Evolutionary conservation across 2,888 invertebrate species (phyloP).

Genomic region (Yponomeuta plumbellus): DNA sequence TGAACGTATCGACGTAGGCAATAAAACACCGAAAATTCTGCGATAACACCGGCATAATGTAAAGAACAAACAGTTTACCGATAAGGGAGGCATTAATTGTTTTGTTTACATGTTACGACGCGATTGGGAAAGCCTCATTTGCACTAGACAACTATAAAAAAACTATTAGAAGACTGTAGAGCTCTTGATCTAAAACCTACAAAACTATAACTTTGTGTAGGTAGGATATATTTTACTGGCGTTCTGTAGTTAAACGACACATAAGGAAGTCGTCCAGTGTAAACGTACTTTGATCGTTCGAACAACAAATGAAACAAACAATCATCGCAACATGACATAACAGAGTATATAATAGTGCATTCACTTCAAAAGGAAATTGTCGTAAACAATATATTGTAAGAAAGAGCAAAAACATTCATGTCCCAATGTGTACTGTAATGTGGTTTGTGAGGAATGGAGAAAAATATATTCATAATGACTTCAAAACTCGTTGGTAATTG

Average conservation of each 20-base stretch:
- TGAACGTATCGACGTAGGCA: not conserved
- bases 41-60: not conserved
- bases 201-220: not conserved
- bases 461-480: conserved; percentile 14
- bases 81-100: conserved; percentile 5
- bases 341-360: not conserved
- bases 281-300: not conserved
- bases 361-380: conserved; percentile 4
- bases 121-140: not conserved
- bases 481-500: conserved; percentile 43
- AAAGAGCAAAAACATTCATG: conserved; percentile 41
- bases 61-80: not conserved
- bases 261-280: not conserved
- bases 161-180: not conserved
- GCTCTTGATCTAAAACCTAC: not conserved
- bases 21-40: not conserved
- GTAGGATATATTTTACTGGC: not conserved
- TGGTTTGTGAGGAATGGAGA: conserved; percentile 44
- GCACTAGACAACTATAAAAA: not conserved
- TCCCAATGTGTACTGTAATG: conserved; percentile 68
- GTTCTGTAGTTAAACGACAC: not conserved
- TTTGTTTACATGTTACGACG: conserved; percentile 6
- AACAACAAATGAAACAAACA: conserved; percentile 8
- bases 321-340: not conserved
- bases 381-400: conserved; percentile 25